These are phyloP conservation scores for Meloe dianella DNA, from an alignment of 2,888 invertebrate species.

Conservation along the genomic window DNA sequence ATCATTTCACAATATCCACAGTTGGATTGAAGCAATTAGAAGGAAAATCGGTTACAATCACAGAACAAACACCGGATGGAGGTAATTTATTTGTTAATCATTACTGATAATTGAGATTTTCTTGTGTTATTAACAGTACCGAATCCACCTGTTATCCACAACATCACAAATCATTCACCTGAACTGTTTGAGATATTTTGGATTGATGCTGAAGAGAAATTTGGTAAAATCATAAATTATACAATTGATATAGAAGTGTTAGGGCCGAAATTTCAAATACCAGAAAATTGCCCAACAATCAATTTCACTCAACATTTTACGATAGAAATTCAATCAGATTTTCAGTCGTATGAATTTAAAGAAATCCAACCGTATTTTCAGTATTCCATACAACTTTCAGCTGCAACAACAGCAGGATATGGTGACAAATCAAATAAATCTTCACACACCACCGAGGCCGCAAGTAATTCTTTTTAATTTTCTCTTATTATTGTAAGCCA, in stretches of 20 bases:
- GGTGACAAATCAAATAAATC: constrained; percentile 21
- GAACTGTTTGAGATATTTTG: constrained; percentile 10
- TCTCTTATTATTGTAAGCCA: not conserved
- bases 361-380: constrained; percentile 29
- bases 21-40: not conserved
- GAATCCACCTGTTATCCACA: not conserved
- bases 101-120: constrained; percentile 6
- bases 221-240: constrained; percentile 33
- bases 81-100: constrained; percentile 24
- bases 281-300: constrained; percentile 13
- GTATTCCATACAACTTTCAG: constrained; percentile 33
- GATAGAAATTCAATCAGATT: not conserved
- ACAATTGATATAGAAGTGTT: constrained; percentile 20
- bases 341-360: constrained; percentile 18
- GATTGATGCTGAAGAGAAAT: constrained; percentile 26
- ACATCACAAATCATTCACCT: not conserved
- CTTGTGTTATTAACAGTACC: not conserved
- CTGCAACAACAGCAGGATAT: constrained; percentile 32
- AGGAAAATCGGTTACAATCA: not conserved
- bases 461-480: constrained; percentile 28
- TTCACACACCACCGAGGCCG: constrained; percentile 14
- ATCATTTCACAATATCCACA: constrained; percentile 11
- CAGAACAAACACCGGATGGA: constrained; percentile 26
- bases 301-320: not conserved
- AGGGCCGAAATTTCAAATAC: constrained; percentile 28